phyloP scores from a whole-genome alignment of 2,113 vertebrate species.

The Malaclemys terrapin region DNA sequence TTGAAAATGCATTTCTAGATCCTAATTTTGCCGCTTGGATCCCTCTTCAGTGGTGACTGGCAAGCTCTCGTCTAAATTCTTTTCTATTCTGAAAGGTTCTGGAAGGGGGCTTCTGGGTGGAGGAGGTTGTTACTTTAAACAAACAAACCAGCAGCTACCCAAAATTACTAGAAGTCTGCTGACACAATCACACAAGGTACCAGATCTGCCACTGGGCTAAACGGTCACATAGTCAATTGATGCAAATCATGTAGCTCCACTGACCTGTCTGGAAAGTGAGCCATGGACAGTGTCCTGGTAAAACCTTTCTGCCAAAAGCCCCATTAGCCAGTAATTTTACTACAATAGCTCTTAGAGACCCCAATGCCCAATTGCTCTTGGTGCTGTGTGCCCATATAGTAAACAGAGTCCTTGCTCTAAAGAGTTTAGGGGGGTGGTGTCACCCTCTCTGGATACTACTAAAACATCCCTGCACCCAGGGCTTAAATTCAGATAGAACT shows the following conservation, averaged over 20 bases:
- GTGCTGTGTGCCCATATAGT: neutral
- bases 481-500: neutral
- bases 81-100: too few relatives aligned
- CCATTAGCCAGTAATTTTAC: neutral
- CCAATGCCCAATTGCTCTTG: neutral
- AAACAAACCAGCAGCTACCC: too few relatives aligned
- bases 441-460: neutral
- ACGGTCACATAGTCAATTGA: neutral
- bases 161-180: too few relatives aligned
- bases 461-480: neutral
- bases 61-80: too few relatives aligned
- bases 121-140: too few relatives aligned
- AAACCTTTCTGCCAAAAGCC: neutral
- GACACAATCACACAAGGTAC: too few relatives aligned
- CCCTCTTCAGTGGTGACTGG: neutral
- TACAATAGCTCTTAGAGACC: neutral
- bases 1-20: neutral
- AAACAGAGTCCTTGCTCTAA: neutral
- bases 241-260: neutral
- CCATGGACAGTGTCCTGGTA: neutral
- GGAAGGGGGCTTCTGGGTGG: too few relatives aligned
- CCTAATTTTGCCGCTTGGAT: neutral
- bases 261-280: neutral
- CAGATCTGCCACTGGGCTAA: too few relatives aligned
- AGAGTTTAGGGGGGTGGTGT: neutral